Evolutionary conservation across 2,888 invertebrate species (phyloP), one percentile per base, ranked within the genome.

Genomic region (Hirtodrosophila confusa): DNA sequence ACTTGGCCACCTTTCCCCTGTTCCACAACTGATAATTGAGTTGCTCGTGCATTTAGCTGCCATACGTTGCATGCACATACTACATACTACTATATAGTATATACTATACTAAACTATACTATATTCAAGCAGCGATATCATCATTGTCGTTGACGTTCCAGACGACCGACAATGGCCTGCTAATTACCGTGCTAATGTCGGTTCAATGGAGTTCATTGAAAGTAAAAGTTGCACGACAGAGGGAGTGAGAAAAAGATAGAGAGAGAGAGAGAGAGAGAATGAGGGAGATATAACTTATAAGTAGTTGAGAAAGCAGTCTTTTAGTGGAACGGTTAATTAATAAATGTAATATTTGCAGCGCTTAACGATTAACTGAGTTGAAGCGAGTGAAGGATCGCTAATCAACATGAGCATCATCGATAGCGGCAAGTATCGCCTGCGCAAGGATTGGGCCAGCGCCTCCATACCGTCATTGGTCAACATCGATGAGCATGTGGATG

Each of bases 381-480:
- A 56, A 33, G 48, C 69, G 41, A 55, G 29, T 35, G 4, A 48
- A 50, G 47, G 53, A 60, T 53, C 45, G 55, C 36, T 33, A 36
- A 44, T 12, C 78, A 87, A 77, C 66, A 91, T 91, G 88, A 91
- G 90, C 80, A 83, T 90, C 67, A 90, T 91, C 57, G 89, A 90
- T 70, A 89, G 86, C 72, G 92, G 92, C 65, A 91, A 90, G 75
- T 91, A 91, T 88, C 90, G 91, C 50, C 82, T 90, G 72, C 90
- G 90, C 61, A 91, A 91, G 75, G 91, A 92, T 77, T 91, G 91
- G 91, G 90, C 90, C 77, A 91, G 90, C 75, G 90, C 89, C 66
- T 91, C 91, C 71, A 91, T 91, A 82, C 90, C 92, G 69, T 90
- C 90, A 80, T 86, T 91, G 85, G 90, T 91, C 73, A 90, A 91